A percentile compares a stretch with the other conserved stretches of the same genome.
These are phyloP conservation scores for Orcinus orca DNA, from an alignment of 2,113 vertebrate species.

Conservation along the genomic window DNA sequence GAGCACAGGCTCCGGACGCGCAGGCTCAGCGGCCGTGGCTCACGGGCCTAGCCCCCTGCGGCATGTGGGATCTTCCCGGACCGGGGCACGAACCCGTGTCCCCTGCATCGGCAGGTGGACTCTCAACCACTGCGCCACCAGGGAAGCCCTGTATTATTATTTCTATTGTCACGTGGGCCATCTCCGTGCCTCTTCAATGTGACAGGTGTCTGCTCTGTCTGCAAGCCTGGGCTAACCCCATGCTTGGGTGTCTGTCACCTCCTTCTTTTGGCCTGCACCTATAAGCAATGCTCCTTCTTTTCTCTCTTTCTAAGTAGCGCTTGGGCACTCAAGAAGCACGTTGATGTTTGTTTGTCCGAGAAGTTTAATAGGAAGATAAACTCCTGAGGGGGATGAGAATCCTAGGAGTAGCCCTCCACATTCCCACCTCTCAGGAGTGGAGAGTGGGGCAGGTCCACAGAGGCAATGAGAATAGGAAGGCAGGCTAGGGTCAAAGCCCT, in stretches of 20 bases:
- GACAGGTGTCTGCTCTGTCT: slow-evolving; percentile 44
- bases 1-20: too few relatives aligned
- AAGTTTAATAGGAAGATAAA: slow-evolving; percentile 23
- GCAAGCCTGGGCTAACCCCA: background rate
- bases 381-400: background rate
- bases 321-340: slow-evolving; percentile 3
- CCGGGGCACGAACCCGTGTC: too few relatives aligned
- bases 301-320: background rate
- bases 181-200: slow-evolving; percentile 37
- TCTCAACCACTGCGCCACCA: too few relatives aligned
- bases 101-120: too few relatives aligned
- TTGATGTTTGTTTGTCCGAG: background rate
- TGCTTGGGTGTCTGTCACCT: background rate
- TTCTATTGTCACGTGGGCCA: slow-evolving; percentile 22
- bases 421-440: background rate
- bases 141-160: slow-evolving; percentile 23
- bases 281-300: background rate
- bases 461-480: background rate
- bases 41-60: too few relatives aligned
- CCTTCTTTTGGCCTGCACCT: background rate
- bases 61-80: too few relatives aligned
- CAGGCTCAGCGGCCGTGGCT: too few relatives aligned
- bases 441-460: background rate
- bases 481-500: background rate
- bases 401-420: background rate